Conservation (phyloP, 2,797 vertebrate genomes). For the Pangasius djambal region DNA sequence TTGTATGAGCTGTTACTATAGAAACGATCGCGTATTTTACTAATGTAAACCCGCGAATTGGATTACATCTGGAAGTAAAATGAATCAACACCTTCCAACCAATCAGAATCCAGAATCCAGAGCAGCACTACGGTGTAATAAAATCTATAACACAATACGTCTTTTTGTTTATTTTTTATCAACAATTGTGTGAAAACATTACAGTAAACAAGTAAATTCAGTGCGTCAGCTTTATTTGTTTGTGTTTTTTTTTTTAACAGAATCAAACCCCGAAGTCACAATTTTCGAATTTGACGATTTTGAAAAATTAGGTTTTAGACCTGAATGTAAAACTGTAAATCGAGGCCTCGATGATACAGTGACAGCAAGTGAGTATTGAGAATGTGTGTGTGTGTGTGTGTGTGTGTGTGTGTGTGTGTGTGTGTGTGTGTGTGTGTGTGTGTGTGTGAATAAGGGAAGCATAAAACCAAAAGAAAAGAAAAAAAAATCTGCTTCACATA, state of each 20-base stretch:
- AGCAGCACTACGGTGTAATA: not conserved
- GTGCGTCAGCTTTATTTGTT: not conserved
- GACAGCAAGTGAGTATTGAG: not conserved
- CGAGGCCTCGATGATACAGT: not conserved
- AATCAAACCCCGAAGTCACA: not conserved
- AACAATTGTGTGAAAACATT: too few species aligned
- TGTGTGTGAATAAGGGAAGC: slow-evolving; percentile 19
- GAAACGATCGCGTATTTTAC: not conserved
- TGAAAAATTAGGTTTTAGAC: not conserved
- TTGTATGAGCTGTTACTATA: not conserved
- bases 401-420: slow-evolving; percentile 5
- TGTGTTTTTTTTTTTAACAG: not conserved
- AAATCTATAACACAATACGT: not conserved
- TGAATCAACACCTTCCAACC: not conserved
- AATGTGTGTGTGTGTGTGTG: not conserved
- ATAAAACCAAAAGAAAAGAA: slow-evolving; percentile 49
- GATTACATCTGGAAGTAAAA: not conserved
- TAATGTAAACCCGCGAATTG: too few species aligned
- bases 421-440: slow-evolving; percentile 28
- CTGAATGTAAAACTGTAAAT: not conserved
- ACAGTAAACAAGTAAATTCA: not conserved
- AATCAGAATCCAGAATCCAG: slow-evolving; percentile 11
- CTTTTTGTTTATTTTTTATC: not conserved
- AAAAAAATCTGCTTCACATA: slow-evolving; percentile 62
- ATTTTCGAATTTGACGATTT: not conserved